Conservation (phyloP, 2,797 vertebrate species). For the Melanotaenia nigrans region DNA sequence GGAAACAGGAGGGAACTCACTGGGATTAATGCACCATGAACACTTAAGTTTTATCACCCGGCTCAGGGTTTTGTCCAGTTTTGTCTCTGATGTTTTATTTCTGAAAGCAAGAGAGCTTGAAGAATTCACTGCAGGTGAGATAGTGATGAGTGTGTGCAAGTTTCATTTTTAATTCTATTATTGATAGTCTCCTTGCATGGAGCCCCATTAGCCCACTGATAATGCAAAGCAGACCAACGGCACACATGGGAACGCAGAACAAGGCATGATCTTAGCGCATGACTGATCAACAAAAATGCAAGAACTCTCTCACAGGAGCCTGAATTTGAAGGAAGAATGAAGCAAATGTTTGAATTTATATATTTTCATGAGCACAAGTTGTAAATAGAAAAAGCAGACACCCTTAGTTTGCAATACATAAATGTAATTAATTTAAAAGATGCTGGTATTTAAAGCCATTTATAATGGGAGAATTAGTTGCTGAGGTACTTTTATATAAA, state of each 20-base stretch:
- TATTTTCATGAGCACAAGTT: slow-evolving; percentile 23
- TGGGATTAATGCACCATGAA: slow-evolving; percentile 43
- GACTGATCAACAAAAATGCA: slow-evolving; percentile 66
- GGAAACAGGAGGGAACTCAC: slow-evolving; percentile 13
- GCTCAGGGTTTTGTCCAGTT: slow-evolving; percentile 28
- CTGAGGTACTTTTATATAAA: too few species aligned
- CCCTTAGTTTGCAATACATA: not conserved
- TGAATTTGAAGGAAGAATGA: slow-evolving; percentile 21
- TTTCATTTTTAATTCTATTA: slow-evolving; percentile 76
- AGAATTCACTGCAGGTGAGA: slow-evolving; percentile 28
- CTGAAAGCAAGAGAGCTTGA: slow-evolving; percentile 14
- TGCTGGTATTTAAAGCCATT: too few species aligned
- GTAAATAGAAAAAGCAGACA: not conserved
- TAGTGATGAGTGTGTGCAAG: slow-evolving; percentile 37
- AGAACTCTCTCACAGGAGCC: slow-evolving; percentile 43
- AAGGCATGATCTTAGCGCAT: slow-evolving; percentile 58
- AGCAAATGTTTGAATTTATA: slow-evolving; percentile 55
- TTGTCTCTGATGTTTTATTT: slow-evolving; percentile 38
- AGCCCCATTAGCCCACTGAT: slow-evolving; percentile 53
- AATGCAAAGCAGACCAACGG: slow-evolving; percentile 59
- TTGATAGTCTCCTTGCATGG: slow-evolving; percentile 45
- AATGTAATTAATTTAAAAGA: too few species aligned
- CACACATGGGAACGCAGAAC: slow-evolving; percentile 45
- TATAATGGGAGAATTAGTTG: too few species aligned
- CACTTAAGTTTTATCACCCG: slow-evolving; percentile 26